Evolutionary conservation across 1,140 invertebrate genomes (phyloP).

Genomic region (Cydia amplana): DNA sequence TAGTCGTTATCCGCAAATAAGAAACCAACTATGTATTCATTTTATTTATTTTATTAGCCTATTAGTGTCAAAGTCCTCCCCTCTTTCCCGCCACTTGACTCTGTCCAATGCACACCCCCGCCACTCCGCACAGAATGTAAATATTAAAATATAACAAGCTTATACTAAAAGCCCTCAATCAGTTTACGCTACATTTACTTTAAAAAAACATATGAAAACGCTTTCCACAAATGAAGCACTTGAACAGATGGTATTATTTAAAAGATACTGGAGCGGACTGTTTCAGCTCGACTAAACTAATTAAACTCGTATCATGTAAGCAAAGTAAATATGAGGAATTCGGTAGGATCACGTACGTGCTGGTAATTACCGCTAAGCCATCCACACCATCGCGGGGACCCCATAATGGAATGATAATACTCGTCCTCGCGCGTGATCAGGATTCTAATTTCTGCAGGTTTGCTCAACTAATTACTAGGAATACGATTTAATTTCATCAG

Average conservation of each 20-base stretch:
- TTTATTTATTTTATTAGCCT: no score
- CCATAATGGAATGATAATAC: conserved; percentile 33
- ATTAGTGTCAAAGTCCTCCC: no score
- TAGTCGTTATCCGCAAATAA: neutral
- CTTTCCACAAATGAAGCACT: conserved; percentile 10
- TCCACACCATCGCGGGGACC: conserved; percentile 31
- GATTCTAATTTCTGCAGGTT: conserved; percentile 24
- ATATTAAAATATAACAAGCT: neutral
- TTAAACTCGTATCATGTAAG: conserved; percentile 23
- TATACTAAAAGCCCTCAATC: neutral
- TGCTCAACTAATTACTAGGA: conserved; percentile 24
- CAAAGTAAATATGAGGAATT: conserved; percentile 28
- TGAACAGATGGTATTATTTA: conserved; percentile 5
- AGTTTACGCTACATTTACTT: neutral
- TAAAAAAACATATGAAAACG: neutral
- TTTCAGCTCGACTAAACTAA: conserved; percentile 17
- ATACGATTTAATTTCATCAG: conserved; percentile 19
- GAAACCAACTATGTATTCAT: no score
- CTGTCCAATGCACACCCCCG: no score
- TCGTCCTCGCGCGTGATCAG: conserved; percentile 26
- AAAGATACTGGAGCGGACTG: conserved; percentile 6
- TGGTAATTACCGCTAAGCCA: conserved; percentile 30
- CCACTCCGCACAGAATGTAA: no score
- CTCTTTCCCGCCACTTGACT: no score
- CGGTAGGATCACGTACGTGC: conserved; percentile 13